Conservation (phyloP, 1,140 invertebrate genomes). For the Dendrolimus kikuchii region DNA sequence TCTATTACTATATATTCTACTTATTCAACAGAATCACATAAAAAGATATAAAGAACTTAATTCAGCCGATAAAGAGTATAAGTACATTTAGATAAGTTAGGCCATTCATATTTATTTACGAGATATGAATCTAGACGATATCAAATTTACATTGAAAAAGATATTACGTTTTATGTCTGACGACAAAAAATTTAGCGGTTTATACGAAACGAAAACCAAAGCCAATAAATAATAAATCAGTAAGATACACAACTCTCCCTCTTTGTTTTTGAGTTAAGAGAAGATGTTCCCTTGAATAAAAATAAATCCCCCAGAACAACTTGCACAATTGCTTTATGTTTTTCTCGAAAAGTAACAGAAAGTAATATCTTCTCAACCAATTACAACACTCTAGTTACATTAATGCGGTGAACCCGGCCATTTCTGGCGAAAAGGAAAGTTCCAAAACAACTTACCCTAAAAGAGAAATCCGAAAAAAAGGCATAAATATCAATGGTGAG, state of each 20-base stretch:
- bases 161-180: too few species aligned
- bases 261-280: conserved; percentile 29
- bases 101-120: neutral
- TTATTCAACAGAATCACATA: too few species aligned
- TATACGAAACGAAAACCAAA: conserved; percentile 11
- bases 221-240: conserved; percentile 26
- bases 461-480: conserved; percentile 39
- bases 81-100: neutral
- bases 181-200: too few species aligned
- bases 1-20: too few species aligned
- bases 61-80: neutral
- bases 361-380: conserved; percentile 51
- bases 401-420: conserved; percentile 39
- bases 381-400: conserved; percentile 56
- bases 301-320: conserved; percentile 36
- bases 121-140: neutral
- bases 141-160: too few species aligned
- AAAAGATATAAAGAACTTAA: too few species aligned
- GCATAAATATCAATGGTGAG: conserved; percentile 54
- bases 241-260: conserved; percentile 18
- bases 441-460: conserved; percentile 47
- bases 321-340: conserved; percentile 50
- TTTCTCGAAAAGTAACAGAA: conserved; percentile 44
- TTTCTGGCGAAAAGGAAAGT: conserved; percentile 43
- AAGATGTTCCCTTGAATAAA: conserved; percentile 33